A percentile compares a stretch with the other conserved stretches of the same genome.
phyloP scores from a whole-genome alignment of 2,888 invertebrate species.

The Watsonalla binaria region DNA sequence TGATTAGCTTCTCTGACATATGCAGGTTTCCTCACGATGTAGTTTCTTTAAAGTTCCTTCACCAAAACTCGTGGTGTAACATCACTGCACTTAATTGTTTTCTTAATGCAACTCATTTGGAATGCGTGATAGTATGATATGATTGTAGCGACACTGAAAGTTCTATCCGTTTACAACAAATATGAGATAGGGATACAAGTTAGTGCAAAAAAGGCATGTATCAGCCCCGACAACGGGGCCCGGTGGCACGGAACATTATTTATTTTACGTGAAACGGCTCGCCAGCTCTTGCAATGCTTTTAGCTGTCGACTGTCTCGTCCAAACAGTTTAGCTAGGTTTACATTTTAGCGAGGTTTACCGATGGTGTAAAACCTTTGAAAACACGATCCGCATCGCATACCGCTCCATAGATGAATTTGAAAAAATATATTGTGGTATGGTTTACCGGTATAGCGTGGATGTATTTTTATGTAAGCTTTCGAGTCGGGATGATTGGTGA shows the following conservation, averaged over 20 bases:
- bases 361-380: neutral
- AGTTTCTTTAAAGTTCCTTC: no score
- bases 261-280: slow-evolving; percentile 59
- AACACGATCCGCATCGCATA: neutral
- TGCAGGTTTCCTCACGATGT: no score
- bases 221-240: slow-evolving; percentile 43
- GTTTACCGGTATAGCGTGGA: no score
- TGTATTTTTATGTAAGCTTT: no score
- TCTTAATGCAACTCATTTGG: no score
- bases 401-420: neutral
- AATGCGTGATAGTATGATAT: no score
- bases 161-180: slow-evolving; percentile 4
- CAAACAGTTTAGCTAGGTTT: slow-evolving; percentile 65
- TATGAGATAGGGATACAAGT: slow-evolving; percentile 29
- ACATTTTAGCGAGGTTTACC: slow-evolving; percentile 30
- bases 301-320: slow-evolving; percentile 41
- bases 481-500: no score
- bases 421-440: neutral
- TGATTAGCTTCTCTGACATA: no score
- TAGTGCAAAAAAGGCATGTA: slow-evolving; percentile 41
- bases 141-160: no score
- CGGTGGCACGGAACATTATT: slow-evolving; percentile 62
- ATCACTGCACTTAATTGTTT: no score
- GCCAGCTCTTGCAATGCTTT: slow-evolving; percentile 50
- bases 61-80: no score